phyloP scores from a whole-genome alignment of 1,140 invertebrate genomes.

The Sitobion miscanthi region DNA sequence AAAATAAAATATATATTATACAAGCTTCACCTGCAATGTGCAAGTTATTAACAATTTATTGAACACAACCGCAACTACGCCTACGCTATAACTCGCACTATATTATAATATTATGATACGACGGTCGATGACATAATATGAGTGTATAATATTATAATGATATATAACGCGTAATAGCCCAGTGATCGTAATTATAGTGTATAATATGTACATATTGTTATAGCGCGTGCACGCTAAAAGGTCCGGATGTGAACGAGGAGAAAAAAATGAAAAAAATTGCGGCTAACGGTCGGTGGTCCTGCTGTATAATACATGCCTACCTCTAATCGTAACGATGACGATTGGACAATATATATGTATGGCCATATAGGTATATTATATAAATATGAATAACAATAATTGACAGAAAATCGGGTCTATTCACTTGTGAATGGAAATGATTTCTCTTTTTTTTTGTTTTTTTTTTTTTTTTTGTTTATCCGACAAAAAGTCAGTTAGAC shows the following conservation, averaged over 20 bases:
- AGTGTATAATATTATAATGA: constrained; percentile 1
- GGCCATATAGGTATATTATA: not conserved
- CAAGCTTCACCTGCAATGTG: not conserved
- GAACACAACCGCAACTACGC: not conserved
- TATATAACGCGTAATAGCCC: not conserved
- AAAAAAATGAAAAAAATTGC: constrained; percentile 29
- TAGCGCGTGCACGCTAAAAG: not conserved
- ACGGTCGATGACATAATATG: not conserved
- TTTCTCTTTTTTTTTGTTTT: constrained; percentile 44
- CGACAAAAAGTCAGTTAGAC: constrained; percentile 54
- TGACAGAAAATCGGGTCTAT: constrained; percentile 52
- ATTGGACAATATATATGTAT: not conserved
- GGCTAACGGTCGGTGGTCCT: constrained; percentile 48
- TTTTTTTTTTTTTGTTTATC: constrained; percentile 49
- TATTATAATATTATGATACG: not conserved
- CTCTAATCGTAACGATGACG: not conserved
- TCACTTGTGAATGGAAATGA: constrained; percentile 47
- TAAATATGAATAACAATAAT: constrained; percentile 51
- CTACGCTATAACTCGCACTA: not conserved
- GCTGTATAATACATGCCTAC: not conserved
- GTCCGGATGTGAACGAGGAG: constrained; percentile 27
- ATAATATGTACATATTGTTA: not conserved
- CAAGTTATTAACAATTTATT: not conserved
- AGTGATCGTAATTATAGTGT: not conserved
- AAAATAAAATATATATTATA: not conserved